Evolutionary conservation across 2,797 vertebrate species (phyloP).

Genomic region (Threskiornis aethiopicus): DNA sequence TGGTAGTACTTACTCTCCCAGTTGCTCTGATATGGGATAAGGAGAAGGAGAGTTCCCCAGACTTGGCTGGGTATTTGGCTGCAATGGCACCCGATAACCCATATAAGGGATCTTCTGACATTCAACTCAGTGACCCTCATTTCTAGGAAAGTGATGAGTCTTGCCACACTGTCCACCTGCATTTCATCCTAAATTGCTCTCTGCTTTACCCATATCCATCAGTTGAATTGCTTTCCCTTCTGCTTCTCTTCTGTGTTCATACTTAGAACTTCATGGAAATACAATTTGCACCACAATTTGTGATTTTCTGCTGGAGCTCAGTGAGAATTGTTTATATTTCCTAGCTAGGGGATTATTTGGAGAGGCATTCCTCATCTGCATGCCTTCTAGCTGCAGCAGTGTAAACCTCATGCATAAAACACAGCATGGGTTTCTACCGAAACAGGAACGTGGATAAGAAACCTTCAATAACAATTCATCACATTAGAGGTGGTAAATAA

Average conservation of each 20-base stretch:
- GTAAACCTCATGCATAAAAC: neutral
- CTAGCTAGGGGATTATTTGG: neutral
- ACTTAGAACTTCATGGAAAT: neutral
- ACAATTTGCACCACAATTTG: neutral
- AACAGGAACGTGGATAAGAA: neutral
- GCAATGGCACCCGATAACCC: neutral
- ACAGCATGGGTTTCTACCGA: neutral
- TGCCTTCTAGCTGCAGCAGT: neutral
- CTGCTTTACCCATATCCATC: neutral
- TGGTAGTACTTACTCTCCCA: neutral
- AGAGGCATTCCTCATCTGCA: constrained; percentile 4
- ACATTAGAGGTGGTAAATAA: neutral
- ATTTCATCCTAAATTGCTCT: neutral
- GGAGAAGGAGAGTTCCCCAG: neutral
- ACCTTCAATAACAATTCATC: neutral
- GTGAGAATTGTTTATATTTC: neutral
- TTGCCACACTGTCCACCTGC: neutral
- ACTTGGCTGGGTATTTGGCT: neutral
- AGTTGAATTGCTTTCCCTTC: neutral
- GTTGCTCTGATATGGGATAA: neutral
- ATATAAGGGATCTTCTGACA: neutral
- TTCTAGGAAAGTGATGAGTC: neutral
- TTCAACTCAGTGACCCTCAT: neutral
- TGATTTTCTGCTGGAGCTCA: neutral
- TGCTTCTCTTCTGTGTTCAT: neutral